Base-by-base conservation (phyloP, 1,140 invertebrate species). In the Hylaeus volcanicus region DNA sequence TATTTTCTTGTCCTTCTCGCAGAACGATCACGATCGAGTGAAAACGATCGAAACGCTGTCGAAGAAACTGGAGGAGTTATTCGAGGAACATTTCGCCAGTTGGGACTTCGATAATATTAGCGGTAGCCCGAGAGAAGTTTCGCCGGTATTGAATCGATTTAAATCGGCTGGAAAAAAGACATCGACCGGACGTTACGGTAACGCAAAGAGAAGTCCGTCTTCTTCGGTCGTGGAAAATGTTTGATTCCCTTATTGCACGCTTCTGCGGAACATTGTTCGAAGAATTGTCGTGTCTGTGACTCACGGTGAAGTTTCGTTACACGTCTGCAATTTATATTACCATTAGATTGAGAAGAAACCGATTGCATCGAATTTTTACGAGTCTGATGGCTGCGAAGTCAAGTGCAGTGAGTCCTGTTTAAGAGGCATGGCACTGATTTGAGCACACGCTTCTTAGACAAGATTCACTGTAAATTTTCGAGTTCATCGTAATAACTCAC, bases 51-150 rank as follows among this genome's bases (percentile, higher is more conserved):
- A 90, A 39, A 58, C 39, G 41, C 58, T 90, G 0, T 89, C 89
- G 12, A 89, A 83, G 70, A 90, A 88, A 72, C 73, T 90, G 37
- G 89, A 90, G 56, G 85, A 90, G 14, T 74, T 90, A 15, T 76
- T 90, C 56, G 76, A 89, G 41, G 86, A 90, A 75, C 87, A 90
- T 82, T 90, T 90, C 66, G 48, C 83, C 14, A 88, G 83, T 65
- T 89, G 86, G 85, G 86, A 89, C 37, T 84, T 87, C 11, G 89
- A 88, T 8, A 86, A 81, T 60, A 78, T 87, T 60, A 84, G 60
- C n/a, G 74, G 78, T 5, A 86, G 86, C 75, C 82, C 85, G 15
- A 77, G 78, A 41, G 86, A 87, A 71, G 82, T 61, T 56, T 77
- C 84, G 14, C 77, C 70, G 3, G 55, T 78, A 37, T 69, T 61